Percentiles rank a stretch among this genome's conserved stretches.
phyloP scores from a whole-genome alignment of 2,113 vertebrate genomes.

The Psettodes erumei region DNA sequence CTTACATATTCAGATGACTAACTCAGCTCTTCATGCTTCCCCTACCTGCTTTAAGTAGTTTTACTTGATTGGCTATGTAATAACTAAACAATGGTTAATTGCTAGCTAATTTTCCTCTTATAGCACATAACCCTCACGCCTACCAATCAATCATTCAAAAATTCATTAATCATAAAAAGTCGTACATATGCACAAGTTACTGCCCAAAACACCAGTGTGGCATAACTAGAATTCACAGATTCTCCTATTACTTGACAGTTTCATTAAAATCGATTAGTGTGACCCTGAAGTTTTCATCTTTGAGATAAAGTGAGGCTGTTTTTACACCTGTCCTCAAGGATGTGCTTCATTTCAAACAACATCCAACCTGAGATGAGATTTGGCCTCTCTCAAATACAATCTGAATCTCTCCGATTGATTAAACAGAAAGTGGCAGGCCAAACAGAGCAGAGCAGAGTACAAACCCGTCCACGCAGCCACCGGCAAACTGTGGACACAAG shows the following conservation, averaged over 20 bases:
- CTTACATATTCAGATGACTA: constrained; percentile 64
- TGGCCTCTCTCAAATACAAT: constrained; percentile 66
- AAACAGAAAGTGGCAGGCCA: constrained; percentile 72
- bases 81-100: constrained; percentile 75
- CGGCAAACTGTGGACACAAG: constrained; percentile 75
- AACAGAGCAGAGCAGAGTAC: constrained; percentile 70
- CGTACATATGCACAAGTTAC: not conserved
- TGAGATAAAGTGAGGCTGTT: constrained; percentile 64
- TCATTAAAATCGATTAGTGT: constrained; percentile 67
- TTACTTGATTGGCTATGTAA: constrained; percentile 71
- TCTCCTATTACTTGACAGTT: constrained; percentile 67
- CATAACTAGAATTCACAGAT: constrained; percentile 47
- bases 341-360: constrained; percentile 66
- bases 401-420: constrained; percentile 74
- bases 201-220: constrained; percentile 3
- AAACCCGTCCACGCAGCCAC: constrained; percentile 59
- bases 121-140: constrained; percentile 53
- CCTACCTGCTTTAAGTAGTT: constrained; percentile 60
- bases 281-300: constrained; percentile 73
- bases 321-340: constrained; percentile 60
- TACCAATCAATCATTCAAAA: constrained; percentile 66
- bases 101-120: constrained; percentile 66
- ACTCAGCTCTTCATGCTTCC: constrained; percentile 61
- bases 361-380: constrained; percentile 66
- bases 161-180: constrained; percentile 34